phyloP scores from a whole-genome alignment of 2,113 vertebrate genomes.

The Telmatochromis sp. region DNA sequence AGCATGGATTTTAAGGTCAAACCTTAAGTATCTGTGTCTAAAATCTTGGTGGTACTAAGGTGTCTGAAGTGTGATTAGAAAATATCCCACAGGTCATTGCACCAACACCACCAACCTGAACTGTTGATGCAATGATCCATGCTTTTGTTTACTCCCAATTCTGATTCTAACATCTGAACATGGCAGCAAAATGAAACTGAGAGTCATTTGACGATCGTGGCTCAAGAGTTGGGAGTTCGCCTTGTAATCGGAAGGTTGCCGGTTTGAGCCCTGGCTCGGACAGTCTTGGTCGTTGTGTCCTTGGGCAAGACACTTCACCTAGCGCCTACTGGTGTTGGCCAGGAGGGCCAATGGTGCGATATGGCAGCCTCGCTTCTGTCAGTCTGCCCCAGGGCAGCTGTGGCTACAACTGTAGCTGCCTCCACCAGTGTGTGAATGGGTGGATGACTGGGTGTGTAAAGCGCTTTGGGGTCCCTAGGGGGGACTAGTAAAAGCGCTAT shows the following conservation, averaged over 20 bases:
- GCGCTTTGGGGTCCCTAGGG: too few species aligned
- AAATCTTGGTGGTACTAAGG: neutral
- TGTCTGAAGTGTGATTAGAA: neutral
- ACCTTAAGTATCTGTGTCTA: neutral
- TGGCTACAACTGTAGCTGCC: too few species aligned
- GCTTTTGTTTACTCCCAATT: neutral
- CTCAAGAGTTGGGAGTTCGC: fast-evolving
- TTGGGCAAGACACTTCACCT: too few species aligned
- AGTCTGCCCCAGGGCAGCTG: too few species aligned
- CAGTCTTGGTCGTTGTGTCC: fast-evolving
- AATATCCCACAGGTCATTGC: neutral
- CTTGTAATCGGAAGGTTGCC: fast-evolving
- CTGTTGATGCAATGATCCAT: neutral
- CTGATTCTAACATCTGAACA: neutral
- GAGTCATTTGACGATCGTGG: neutral
- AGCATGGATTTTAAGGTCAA: neutral
- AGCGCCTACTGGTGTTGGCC: too few species aligned
- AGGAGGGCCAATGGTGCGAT: too few species aligned
- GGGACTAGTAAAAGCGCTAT: too few species aligned
- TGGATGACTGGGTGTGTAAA: too few species aligned
- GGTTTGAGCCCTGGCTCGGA: fast-evolving
- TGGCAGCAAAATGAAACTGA: neutral
- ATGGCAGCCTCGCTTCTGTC: too few species aligned
- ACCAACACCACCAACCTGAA: neutral
- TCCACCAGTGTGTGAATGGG: too few species aligned